Evolutionary conservation across 1,140 invertebrate genomes (phyloP).

Genomic region (Lethrus apterus): DNA sequence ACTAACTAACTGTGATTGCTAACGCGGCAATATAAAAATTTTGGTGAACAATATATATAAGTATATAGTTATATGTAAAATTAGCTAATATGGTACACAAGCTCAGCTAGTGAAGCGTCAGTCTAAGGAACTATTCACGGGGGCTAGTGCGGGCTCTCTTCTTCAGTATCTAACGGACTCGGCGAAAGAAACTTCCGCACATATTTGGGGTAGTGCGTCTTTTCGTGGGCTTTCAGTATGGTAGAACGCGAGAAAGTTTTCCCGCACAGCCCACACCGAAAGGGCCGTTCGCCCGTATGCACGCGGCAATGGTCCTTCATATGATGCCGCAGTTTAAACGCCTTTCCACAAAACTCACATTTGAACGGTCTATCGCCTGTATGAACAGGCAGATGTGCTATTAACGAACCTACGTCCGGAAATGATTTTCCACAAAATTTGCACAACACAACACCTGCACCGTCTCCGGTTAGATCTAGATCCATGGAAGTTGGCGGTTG

Average conservation of each 20-base stretch:
- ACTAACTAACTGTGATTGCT: constrained; percentile 13
- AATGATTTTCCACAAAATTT: constrained; percentile 87
- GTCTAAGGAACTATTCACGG: constrained; percentile 28
- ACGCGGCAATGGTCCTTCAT: constrained; percentile 91
- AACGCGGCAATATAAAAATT: constrained; percentile 17
- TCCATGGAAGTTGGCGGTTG: constrained; percentile 46
- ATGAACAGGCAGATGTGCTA: constrained; percentile 78
- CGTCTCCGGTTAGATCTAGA: constrained; percentile 46
- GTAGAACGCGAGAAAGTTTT: constrained; percentile 85
- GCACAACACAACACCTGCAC: constrained; percentile 71
- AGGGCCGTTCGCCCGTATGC: constrained; percentile 83
- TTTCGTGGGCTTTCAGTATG: constrained; percentile 84
- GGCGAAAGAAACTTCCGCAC: constrained; percentile 78
- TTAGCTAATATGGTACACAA: constrained; percentile 24
- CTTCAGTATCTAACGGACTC: constrained; percentile 71
- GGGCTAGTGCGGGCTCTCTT: constrained; percentile 61
- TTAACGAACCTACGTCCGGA: constrained; percentile 77
- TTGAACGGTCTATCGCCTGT: constrained; percentile 83
- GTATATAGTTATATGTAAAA: constrained; percentile 19
- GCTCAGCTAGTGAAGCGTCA: constrained; percentile 19
- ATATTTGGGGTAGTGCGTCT: constrained; percentile 86
- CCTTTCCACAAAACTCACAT: constrained; percentile 85
- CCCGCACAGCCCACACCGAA: constrained; percentile 78
- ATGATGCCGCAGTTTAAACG: constrained; percentile 82
- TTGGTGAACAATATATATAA: constrained; percentile 15